These are phyloP conservation scores for Brachionus paranguensis DNA, from an alignment of 1,140 invertebrate species.

Conservation along the genomic window DNA sequence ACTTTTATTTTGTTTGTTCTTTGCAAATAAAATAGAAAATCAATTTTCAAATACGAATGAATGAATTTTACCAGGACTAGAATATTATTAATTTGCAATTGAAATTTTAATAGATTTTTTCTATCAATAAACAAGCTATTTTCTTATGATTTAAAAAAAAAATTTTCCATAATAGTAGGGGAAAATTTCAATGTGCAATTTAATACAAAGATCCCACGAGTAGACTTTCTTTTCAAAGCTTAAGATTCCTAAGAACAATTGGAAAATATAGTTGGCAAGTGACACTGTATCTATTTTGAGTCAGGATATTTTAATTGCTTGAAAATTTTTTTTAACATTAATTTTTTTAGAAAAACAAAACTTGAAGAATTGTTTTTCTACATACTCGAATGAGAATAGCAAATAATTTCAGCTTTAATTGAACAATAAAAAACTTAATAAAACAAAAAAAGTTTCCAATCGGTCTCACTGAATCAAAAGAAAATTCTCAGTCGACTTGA, in stretches of 20 bases:
- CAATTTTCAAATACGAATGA: not conserved
- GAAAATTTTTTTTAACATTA: not conserved
- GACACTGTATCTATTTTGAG: not conserved
- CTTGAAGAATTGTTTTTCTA: not conserved
- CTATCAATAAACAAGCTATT: not conserved
- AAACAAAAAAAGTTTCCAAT: not conserved
- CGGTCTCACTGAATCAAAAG: not conserved
- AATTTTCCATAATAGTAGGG: not conserved
- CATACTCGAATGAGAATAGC: not conserved
- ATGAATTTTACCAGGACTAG: not conserved
- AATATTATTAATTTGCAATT: constrained; percentile 1
- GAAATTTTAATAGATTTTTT: constrained; percentile 10
- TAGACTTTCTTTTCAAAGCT: not conserved
- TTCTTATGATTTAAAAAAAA: not conserved
- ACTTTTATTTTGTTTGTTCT: not conserved
- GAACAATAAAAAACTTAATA: not conserved
- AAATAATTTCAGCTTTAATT: not conserved
- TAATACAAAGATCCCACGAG: not conserved
- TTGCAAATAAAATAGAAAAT: not conserved
- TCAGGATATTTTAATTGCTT: not conserved
- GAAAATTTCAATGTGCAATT: not conserved
- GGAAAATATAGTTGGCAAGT: not conserved
- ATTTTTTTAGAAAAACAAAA: not conserved
- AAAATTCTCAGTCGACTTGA: not conserved
- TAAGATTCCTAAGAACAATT: not conserved